A percentile compares a stretch with the other conserved stretches of the same genome.
Evolutionary conservation across 2,888 invertebrate species (phyloP).

Genomic region (Escarpia spicata): DNA sequence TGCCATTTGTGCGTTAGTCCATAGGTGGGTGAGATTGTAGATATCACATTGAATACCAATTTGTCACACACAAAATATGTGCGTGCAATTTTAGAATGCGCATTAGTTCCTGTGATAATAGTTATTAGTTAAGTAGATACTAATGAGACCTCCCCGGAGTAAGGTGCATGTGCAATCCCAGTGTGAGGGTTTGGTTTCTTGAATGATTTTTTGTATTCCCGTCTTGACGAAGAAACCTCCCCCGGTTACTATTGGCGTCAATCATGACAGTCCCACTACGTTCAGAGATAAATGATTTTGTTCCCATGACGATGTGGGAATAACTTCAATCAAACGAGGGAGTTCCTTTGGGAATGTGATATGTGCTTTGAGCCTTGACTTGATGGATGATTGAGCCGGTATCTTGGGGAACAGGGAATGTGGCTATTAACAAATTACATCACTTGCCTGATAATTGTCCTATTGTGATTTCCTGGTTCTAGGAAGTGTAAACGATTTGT

Average conservation of each 20-base stretch:
- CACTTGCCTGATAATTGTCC: neutral
- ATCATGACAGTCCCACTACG: neutral
- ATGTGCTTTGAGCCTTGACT: neutral
- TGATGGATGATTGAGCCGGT: neutral
- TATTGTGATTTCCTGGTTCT: conserved; percentile 9
- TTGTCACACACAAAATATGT: too few relatives aligned
- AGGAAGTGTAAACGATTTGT: neutral
- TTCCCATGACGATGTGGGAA: neutral
- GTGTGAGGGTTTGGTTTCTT: too few relatives aligned
- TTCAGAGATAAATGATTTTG: neutral
- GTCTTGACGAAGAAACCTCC: too few relatives aligned
- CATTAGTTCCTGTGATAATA: too few relatives aligned
- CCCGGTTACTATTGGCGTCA: neutral
- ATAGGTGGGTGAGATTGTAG: too few relatives aligned
- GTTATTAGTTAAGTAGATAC: too few relatives aligned
- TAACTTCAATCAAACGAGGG: neutral
- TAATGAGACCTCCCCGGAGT: too few relatives aligned
- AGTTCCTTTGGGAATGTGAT: neutral
- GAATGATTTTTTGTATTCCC: too few relatives aligned
- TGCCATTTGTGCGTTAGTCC: too few relatives aligned
- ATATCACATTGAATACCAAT: too few relatives aligned
- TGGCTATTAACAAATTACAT: conserved; percentile 1
- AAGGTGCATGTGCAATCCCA: too few relatives aligned
- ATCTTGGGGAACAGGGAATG: neutral
- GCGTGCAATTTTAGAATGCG: too few relatives aligned